Percentiles rank a stretch among this genome's conserved stretches.
phyloP scores from a whole-genome alignment of 2,888 invertebrate species.

The Trachelus tabidus region DNA sequence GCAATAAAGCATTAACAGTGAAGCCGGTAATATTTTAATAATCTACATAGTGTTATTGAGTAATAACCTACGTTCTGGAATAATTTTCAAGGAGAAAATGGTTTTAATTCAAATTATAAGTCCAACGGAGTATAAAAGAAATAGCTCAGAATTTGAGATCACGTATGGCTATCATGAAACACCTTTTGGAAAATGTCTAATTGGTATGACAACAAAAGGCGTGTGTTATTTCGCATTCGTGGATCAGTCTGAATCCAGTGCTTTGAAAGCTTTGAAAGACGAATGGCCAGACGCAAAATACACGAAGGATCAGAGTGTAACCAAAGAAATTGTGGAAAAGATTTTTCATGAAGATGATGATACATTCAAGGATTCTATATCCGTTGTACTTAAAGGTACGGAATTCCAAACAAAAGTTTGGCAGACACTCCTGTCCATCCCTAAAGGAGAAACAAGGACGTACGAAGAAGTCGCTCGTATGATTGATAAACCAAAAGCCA shows the following conservation, averaged over 20 bases:
- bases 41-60: not conserved
- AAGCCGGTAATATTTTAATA: not conserved
- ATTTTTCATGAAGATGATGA: conserved; percentile 30
- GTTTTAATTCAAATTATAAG: conserved; percentile 23
- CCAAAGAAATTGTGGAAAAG: conserved; percentile 21
- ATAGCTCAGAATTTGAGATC: conserved; percentile 31
- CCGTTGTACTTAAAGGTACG: conserved; percentile 49
- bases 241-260: conserved; percentile 25
- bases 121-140: conserved; percentile 19
- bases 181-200: conserved; percentile 49
- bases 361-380: conserved; percentile 18
- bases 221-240: conserved; percentile 46
- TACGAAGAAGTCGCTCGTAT: conserved; percentile 47
- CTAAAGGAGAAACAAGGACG: conserved; percentile 38
- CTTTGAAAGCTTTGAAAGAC: conserved; percentile 29
- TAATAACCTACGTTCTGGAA: not conserved
- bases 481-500: conserved; percentile 47
- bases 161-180: conserved; percentile 41
- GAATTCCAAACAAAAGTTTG: conserved; percentile 56
- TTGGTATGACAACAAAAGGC: conserved; percentile 40
- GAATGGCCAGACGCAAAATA: conserved; percentile 42
- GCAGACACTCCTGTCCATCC: conserved; percentile 43
- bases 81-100: conserved; percentile 17
- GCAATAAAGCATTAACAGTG: not conserved
- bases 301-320: conserved; percentile 15